Evolutionary conservation across 2,888 invertebrate species (phyloP).

Genomic region (Melangyna quadrimaculata): DNA sequence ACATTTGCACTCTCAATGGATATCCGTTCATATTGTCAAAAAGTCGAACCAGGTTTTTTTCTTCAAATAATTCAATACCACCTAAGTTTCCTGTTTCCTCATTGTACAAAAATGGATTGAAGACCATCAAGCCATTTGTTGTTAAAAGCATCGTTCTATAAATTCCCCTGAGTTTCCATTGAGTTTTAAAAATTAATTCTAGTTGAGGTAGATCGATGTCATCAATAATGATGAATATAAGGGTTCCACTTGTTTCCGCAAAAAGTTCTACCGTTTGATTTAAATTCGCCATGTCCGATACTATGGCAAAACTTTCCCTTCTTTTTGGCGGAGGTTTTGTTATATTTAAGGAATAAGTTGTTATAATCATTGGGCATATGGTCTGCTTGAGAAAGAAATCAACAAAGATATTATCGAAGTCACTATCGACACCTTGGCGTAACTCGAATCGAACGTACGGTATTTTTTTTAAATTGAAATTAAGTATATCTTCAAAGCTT

Average conservation of each 20-base stretch:
- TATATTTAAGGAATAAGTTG: constrained; percentile 31
- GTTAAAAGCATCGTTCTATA: constrained; percentile 75
- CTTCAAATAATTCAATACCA: constrained; percentile 72
- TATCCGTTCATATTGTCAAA: constrained; percentile 79
- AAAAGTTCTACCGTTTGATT: constrained; percentile 61
- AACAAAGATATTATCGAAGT: constrained; percentile 50
- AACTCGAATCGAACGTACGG: constrained; percentile 37
- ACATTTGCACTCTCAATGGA: constrained; percentile 79
- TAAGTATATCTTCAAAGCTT: constrained; percentile 7
- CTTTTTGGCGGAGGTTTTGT: background rate
- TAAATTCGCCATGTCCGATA: constrained; percentile 73
- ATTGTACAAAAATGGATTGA: constrained; percentile 75
- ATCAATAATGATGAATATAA: constrained; percentile 75
- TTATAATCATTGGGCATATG: constrained; percentile 36
- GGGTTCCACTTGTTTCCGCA: constrained; percentile 72
- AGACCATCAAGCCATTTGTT: constrained; percentile 74
- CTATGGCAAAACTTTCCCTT: constrained; percentile 74
- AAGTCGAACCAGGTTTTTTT: constrained; percentile 68
- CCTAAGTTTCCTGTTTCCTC: constrained; percentile 71
- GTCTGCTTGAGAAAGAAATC: constrained; percentile 41
- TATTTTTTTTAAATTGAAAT: background rate
- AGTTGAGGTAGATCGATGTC: constrained; percentile 63
- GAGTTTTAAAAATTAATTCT: constrained; percentile 71
- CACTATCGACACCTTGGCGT: constrained; percentile 35
- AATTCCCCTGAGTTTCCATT: constrained; percentile 74